phyloP scores from a whole-genome alignment of 2,888 invertebrate species.

The Microctonus brassicae region DNA sequence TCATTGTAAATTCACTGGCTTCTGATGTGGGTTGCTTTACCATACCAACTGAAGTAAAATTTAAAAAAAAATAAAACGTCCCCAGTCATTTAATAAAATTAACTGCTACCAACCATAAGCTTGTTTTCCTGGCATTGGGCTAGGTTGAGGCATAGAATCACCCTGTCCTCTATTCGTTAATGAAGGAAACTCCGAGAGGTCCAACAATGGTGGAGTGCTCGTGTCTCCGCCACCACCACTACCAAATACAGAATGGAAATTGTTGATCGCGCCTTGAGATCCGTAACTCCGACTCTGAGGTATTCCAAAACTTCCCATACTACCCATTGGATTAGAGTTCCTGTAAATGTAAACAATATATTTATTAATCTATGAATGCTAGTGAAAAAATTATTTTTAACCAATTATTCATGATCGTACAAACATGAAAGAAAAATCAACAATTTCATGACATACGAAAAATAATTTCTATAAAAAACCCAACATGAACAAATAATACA shows the following conservation, averaged over 20 bases:
- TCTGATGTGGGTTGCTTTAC: constrained; percentile 94
- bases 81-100: constrained; percentile 41
- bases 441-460: not conserved
- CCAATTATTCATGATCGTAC: not conserved
- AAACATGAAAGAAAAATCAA: not conserved
- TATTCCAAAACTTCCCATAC: constrained; percentile 77
- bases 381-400: not conserved
- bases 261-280: constrained; percentile 70
- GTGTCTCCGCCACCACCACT: constrained; percentile 77
- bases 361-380: not conserved
- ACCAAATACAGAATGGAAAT: constrained; percentile 87
- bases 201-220: constrained; percentile 87
- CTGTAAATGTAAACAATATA: constrained; percentile 59
- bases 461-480: constrained; percentile 42
- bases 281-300: constrained; percentile 73
- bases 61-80: constrained; percentile 38
- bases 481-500: not conserved
- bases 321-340: constrained; percentile 74
- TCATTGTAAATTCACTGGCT: constrained; percentile 96
- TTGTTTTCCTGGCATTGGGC: constrained; percentile 91
- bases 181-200: constrained; percentile 94
- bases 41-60: constrained; percentile 82
- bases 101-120: constrained; percentile 81
- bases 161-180: constrained; percentile 88
- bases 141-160: constrained; percentile 83